These are phyloP conservation scores for Turdus rufiventris DNA, from an alignment of 2,113 vertebrate species.

Conservation along the genomic window DNA sequence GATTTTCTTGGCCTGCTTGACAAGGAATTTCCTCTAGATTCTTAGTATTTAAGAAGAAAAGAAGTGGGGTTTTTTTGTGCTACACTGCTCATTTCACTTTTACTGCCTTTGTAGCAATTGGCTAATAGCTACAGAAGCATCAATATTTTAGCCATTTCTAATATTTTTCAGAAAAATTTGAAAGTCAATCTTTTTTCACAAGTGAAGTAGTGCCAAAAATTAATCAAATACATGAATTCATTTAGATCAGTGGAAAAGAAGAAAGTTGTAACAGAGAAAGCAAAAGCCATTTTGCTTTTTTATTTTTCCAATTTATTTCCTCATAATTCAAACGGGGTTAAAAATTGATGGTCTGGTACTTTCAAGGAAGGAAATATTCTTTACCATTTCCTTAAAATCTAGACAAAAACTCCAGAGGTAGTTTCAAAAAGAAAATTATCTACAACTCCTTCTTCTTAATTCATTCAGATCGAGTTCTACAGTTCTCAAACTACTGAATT, in stretches of 20 bases:
- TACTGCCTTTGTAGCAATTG: background rate
- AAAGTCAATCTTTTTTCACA: background rate
- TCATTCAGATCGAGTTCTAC: background rate
- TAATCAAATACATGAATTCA: background rate
- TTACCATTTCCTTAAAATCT: background rate
- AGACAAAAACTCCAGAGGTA: accelerated
- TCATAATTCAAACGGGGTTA: background rate
- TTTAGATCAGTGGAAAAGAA: background rate
- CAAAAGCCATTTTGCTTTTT: background rate
- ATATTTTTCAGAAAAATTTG: background rate
- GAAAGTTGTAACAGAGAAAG: background rate
- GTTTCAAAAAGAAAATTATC: background rate
- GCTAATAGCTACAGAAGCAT: background rate
- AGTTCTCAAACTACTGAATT: background rate
- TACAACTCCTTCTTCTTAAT: background rate
- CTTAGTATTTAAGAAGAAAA: background rate
- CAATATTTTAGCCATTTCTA: background rate
- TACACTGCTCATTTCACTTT: background rate
- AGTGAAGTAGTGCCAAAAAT: background rate
- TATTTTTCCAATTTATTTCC: background rate
- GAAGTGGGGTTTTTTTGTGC: background rate
- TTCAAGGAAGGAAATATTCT: background rate
- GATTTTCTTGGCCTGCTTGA: background rate
- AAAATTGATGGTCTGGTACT: background rate
- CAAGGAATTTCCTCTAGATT: background rate